Percentiles rank a stretch among this genome's conserved stretches.
These are phyloP conservation scores for Sebastes umbrosus DNA, from an alignment of 2,797 vertebrate species.

Conservation along the genomic window DNA sequence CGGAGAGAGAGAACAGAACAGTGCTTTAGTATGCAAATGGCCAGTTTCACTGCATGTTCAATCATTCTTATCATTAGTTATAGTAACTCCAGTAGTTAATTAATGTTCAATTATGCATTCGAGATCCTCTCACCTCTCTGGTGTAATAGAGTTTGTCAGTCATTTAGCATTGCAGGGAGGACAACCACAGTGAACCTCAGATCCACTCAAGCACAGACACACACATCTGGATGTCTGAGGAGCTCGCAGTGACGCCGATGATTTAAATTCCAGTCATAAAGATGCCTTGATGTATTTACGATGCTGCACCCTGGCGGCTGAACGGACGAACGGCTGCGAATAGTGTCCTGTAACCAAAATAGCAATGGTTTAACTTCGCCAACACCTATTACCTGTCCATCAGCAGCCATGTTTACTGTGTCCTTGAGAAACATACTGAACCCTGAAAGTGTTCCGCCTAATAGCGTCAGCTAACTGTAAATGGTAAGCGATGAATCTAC, in stretches of 20 bases:
- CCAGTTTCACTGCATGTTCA: slow-evolving; percentile 52
- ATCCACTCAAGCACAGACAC: slow-evolving; percentile 26
- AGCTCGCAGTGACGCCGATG: neutral
- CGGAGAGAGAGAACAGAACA: neutral
- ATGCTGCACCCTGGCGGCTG: slow-evolving; percentile 4
- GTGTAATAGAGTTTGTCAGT: slow-evolving; percentile 60
- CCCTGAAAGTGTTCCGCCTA: slow-evolving; percentile 22
- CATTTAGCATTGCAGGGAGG: slow-evolving; percentile 33
- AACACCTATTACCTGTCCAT: slow-evolving; percentile 27
- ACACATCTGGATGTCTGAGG: slow-evolving; percentile 45
- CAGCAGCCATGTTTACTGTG: slow-evolving; percentile 37
- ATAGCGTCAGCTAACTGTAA: slow-evolving; percentile 35
- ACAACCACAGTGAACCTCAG: slow-evolving; percentile 7
- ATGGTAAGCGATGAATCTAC: slow-evolving; percentile 54
- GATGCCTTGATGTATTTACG: slow-evolving; percentile 8
- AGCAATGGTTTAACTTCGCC: slow-evolving; percentile 8
- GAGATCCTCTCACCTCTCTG: slow-evolving; percentile 50
- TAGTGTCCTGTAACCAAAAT: slow-evolving; percentile 4
- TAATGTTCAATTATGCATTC: slow-evolving; percentile 66
- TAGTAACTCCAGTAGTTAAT: slow-evolving; percentile 56
- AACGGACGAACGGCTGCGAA: neutral
- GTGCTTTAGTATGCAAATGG: slow-evolving; percentile 52
- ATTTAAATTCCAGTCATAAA: slow-evolving; percentile 39
- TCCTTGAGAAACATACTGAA: slow-evolving; percentile 40
- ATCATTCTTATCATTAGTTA: slow-evolving; percentile 63